These are phyloP conservation scores for Gobio occitaniae DNA, from an alignment of 2,797 vertebrate genomes.

Conservation along the genomic window DNA sequence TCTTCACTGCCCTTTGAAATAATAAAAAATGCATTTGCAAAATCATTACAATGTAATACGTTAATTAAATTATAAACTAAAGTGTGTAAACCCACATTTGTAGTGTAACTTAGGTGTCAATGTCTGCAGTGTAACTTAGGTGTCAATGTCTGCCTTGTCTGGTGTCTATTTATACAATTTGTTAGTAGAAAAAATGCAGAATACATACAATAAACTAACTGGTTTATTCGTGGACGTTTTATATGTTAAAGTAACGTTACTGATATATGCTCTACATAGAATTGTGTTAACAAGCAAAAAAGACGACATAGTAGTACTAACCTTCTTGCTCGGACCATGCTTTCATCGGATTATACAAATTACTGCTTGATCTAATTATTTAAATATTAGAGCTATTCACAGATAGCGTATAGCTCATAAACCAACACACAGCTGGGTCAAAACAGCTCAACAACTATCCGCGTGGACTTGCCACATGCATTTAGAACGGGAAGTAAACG, in stretches of 20 bases:
- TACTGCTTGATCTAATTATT: background rate
- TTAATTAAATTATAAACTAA: too few species aligned
- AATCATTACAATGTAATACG: background rate
- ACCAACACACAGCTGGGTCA: background rate
- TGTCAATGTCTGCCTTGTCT: too few species aligned
- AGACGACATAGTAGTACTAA: constrained; percentile 58
- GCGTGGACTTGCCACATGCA: constrained; percentile 20
- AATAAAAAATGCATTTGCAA: background rate
- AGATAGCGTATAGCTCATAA: background rate
- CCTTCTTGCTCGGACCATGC: constrained; percentile 77
- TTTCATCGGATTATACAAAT: constrained; percentile 25
- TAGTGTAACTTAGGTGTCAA: background rate
- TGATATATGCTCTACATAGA: background rate
- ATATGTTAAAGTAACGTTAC: background rate
- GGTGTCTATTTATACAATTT: background rate
- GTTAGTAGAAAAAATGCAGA: background rate
- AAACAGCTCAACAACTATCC: background rate
- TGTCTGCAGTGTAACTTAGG: too few species aligned
- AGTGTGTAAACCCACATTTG: background rate
- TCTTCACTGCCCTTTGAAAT: constrained; percentile 62
- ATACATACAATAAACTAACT: background rate
- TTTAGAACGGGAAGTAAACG: constrained; percentile 12
- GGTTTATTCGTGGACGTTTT: background rate
- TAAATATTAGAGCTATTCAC: too few species aligned
- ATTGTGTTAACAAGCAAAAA: background rate